A percentile compares a stretch with the other conserved stretches of the same genome.
phyloP scores from a whole-genome alignment of 2,797 vertebrate genomes.

The Phoxinus dragarum region DNA sequence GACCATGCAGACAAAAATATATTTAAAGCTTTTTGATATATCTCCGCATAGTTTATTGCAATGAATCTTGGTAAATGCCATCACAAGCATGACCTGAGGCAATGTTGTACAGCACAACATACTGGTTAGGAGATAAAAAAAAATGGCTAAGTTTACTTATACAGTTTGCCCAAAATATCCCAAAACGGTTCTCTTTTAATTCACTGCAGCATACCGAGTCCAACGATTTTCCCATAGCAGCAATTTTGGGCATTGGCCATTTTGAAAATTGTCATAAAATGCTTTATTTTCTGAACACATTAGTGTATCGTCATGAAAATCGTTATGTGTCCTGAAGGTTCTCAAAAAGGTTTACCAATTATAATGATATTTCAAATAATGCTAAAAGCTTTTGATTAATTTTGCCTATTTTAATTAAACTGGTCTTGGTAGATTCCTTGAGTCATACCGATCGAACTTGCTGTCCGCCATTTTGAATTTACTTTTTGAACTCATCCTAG shows the following conservation, averaged over 20 bases:
- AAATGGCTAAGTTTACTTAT: background rate
- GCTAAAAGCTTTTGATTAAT: background rate
- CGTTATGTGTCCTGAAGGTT: background rate
- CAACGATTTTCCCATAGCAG: background rate
- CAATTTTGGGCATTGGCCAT: background rate
- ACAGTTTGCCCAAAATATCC: background rate
- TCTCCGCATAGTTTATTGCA: background rate
- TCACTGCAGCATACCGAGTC: background rate
- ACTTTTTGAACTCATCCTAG: background rate
- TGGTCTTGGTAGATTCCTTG: background rate
- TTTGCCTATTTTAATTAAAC: background rate
- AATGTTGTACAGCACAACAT: background rate
- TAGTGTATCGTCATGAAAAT: too few relatives aligned
- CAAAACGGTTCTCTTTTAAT: background rate
- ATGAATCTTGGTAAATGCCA: background rate
- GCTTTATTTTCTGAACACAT: background rate
- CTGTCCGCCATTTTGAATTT: background rate
- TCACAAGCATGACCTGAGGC: background rate
- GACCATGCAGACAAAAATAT: background rate
- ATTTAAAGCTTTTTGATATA: background rate
- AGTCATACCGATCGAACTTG: background rate
- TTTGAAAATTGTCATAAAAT: background rate
- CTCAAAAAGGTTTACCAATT: background rate
- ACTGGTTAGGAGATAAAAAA: background rate
- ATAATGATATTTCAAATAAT: background rate